Base-by-base conservation (phyloP, 2,888 invertebrate genomes). In the Romanomermis culicivorax region DNA sequence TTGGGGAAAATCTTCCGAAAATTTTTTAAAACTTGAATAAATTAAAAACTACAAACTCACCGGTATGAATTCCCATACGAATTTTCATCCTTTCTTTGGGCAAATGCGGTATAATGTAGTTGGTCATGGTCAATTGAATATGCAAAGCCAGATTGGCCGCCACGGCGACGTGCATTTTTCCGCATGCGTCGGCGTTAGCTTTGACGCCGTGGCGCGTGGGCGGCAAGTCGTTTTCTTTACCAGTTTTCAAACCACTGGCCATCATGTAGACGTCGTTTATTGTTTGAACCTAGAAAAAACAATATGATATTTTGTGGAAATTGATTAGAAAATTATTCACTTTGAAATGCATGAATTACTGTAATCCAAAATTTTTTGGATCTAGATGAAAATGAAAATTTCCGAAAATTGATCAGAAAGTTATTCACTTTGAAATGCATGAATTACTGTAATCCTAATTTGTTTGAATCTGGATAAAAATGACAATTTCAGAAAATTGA, bases 21-120 rank as follows among this genome's bases (percentile, higher is more conserved):
- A n/a, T n/a, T n/a, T n/a, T n/a, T n/a, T n/a, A n/a, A n/a, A n/a
- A n/a, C n/a, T n/a, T n/a, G n/a, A n/a, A n/a, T n/a, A n/a, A n/a
- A n/a, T n/a, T n/a, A n/a, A n/a, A n/a, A n/a, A n/a, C n/a, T n/a
- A n/a, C n/a, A n/a, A n/a, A n/a, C 23, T 14, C 29, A 58, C 60
- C 61, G 23, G 60, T 59, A 52, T 63, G 59, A 36, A 63, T 58
- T 30, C 63, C 62, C 29, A 63, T 61, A 42, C 62, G 54, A 43
- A 63, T 56, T 51, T 62, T 58, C 42, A 63, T 58, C 4, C 58
- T 45, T 49, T 63, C 62, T 11, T 25, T 47, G 2, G 63, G 63
- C 27, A 63, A 23, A 48, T 63, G 63, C 2, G 61, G 59, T n/a
- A 63, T 54, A 47, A 56, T 51, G 58, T 62, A 62, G 26, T 47